Evolutionary conservation across 2,113 vertebrate genomes (phyloP), one percentile per base, ranked within the genome.

Genomic region (Alectura lathami): DNA sequence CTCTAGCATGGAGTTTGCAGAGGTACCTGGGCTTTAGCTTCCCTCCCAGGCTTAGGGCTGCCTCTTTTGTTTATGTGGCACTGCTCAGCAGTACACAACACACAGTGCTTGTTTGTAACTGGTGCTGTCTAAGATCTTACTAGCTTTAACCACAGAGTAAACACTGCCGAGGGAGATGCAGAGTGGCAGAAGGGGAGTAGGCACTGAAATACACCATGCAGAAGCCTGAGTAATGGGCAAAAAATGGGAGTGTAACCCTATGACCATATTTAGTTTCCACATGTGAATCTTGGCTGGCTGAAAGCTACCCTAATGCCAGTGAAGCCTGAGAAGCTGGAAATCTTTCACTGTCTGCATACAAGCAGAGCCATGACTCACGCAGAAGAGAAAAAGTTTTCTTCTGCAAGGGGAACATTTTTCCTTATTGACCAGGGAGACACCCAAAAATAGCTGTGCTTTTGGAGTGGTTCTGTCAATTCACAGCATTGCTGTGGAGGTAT

Each of bases 241-340:
- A 85, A 93, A 93, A 96, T 92, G 84, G 80, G 86, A 96, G 91
- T 75, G 72, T 86, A 89, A 83, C 82, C 81, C 93, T 59, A 24
- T 91, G 78, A 86, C 96, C 97, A 96, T 97, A 97, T 97, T 98
- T 97, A 97, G 96, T 92, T 95, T 81, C 56, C 84, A 87, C 93
- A 96, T 94, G 86, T 96, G 94, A 96, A 97, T 96, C 93, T 97
- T 91, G 94, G 94, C 95, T 43, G 67, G 80, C 93, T 97, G 86
- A 91, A 60, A 40, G 12, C 92, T 91, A 75, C 94, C 89, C 94
- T 3, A 93, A 95, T 40, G 86, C 94, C 95, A 96, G 90, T 78
- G 82, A 93, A 92, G 95, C 93, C 96, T 97, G 76, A 89, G 97
- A 96, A 97, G 96, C 79, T 86, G 72, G 93, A 97, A 79, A 73